Evolutionary conservation across 2,888 invertebrate species (phyloP).

Genomic region (Exephanes ischioxanthus): DNA sequence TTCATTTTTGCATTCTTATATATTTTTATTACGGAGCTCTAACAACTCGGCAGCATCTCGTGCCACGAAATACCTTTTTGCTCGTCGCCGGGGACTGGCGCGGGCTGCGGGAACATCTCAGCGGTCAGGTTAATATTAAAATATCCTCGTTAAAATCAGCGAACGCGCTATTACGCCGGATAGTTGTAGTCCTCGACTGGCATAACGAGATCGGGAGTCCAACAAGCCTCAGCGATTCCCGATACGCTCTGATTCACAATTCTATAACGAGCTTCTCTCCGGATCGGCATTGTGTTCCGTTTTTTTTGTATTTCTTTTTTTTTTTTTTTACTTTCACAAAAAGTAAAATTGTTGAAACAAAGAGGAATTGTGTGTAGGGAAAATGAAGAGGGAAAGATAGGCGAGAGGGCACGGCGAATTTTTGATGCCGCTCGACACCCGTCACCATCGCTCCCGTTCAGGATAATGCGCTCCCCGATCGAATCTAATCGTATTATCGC

Average conservation of each 20-base stretch:
- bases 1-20: background rate
- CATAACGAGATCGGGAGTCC: conserved; percentile 43
- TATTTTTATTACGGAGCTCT: background rate
- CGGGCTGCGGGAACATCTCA: conserved; percentile 11
- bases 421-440: conserved; percentile 46
- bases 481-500: conserved; percentile 65
- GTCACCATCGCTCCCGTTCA: conserved; percentile 33
- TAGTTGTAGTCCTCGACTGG: conserved; percentile 23
- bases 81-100: conserved; percentile 13
- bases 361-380: background rate
- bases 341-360: background rate
- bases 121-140: conserved; percentile 63
- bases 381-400: background rate
- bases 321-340: background rate
- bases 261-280: conserved; percentile 40
- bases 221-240: conserved; percentile 8
- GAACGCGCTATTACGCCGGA: conserved; percentile 59
- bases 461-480: conserved; percentile 53
- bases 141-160: conserved; percentile 67
- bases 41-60: conserved; percentile 42
- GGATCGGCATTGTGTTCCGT: conserved; percentile 8
- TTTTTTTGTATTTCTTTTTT: background rate
- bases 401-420: conserved; percentile 1
- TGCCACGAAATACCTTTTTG: conserved; percentile 1
- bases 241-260: conserved; percentile 23